Evolutionary conservation across 92 coral and sea anemone species (phyloP).

Genomic region (Metridium senile): DNA sequence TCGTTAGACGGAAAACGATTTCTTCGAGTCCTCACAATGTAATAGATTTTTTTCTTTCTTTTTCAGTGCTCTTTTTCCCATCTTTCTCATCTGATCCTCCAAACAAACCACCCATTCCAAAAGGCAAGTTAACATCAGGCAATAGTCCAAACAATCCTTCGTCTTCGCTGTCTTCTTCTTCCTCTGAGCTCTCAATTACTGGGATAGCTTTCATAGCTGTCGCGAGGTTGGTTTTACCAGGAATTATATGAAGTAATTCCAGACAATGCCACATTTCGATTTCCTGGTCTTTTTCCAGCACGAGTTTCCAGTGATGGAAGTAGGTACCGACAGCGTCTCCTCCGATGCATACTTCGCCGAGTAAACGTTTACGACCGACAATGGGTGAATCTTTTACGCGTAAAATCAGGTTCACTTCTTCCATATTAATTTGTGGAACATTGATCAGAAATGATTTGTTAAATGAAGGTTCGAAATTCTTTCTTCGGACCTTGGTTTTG

Average conservation of each 20-base stretch:
- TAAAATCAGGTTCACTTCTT: constrained; percentile 71
- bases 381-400: constrained; percentile 87
- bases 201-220: constrained; percentile 74
- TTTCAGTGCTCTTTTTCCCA: neutral
- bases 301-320: constrained; percentile 79
- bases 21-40: too few species aligned
- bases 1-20: too few species aligned
- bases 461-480: constrained; percentile 82
- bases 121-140: constrained; percentile 41
- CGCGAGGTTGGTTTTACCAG: constrained; percentile 75
- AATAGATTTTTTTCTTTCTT: neutral
- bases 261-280: constrained; percentile 88
- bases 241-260: constrained; percentile 74
- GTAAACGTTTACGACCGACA: constrained; percentile 72
- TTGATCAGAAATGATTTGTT: constrained; percentile 64
- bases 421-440: constrained; percentile 63
- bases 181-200: constrained; percentile 50
- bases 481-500: constrained; percentile 76
- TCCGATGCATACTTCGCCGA: constrained; percentile 83
- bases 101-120: constrained; percentile 36
- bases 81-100: constrained; percentile 29
- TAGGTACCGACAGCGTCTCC: constrained; percentile 79
- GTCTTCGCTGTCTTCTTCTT: constrained; percentile 70
- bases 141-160: constrained; percentile 65
- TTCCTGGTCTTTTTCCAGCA: constrained; percentile 63